phyloP scores from a whole-genome alignment of 2,888 invertebrate species.

The Pelosia muscerda region DNA sequence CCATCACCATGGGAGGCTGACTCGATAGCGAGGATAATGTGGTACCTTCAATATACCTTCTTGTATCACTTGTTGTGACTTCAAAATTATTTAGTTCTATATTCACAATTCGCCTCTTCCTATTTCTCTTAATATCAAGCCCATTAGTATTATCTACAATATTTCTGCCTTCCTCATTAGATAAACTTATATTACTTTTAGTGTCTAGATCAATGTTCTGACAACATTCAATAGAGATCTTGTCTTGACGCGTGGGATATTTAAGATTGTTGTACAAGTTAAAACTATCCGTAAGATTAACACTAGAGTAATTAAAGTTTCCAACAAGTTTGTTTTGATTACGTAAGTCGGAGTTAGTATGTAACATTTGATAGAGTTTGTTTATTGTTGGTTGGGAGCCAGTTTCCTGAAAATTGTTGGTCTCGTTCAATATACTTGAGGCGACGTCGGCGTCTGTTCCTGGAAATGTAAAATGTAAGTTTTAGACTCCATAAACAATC shows the following conservation, averaged over 20 bases:
- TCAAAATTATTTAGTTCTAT: constrained; percentile 56
- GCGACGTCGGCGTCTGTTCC: constrained; percentile 76
- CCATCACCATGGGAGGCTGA: constrained; percentile 59
- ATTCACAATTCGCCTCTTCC: constrained; percentile 70
- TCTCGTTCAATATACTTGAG: constrained; percentile 64
- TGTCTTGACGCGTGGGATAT: constrained; percentile 44
- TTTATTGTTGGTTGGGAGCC: constrained; percentile 73
- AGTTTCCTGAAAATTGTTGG: constrained; percentile 54
- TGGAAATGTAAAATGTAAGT: constrained; percentile 60
- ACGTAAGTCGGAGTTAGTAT: constrained; percentile 61
- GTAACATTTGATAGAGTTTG: constrained; percentile 80
- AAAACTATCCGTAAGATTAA: constrained; percentile 60
- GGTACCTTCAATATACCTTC: constrained; percentile 52
- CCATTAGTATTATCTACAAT: constrained; percentile 45
- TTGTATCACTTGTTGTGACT: constrained; percentile 47
- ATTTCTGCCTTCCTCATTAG: constrained; percentile 62
- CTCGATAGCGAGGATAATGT: constrained; percentile 57
- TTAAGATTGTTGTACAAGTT: constrained; percentile 59
- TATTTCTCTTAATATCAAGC: constrained; percentile 59
- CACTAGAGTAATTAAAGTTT: constrained; percentile 67
- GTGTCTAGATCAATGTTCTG: constrained; percentile 42
- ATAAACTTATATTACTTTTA: constrained; percentile 44
- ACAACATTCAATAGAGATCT: constrained; percentile 60
- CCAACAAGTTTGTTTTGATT: constrained; percentile 62
- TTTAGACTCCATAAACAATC: constrained; percentile 45